Conservation (phyloP, 2,113 vertebrate genomes). For the Channa maculata region DNA sequence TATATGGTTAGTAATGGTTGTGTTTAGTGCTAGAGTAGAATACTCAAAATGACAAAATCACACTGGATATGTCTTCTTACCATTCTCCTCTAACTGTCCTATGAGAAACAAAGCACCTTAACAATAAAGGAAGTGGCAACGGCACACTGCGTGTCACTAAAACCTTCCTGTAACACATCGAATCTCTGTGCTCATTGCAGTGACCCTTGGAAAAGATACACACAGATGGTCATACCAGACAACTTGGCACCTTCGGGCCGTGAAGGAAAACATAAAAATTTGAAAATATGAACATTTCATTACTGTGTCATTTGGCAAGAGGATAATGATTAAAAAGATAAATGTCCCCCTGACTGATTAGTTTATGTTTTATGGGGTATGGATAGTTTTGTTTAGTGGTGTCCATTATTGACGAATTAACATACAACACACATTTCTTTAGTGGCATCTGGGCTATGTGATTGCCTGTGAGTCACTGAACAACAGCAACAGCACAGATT, state of each 20-base stretch:
- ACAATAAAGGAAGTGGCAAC: slow-evolving; percentile 22
- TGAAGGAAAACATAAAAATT: slow-evolving; percentile 32
- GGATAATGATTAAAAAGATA: slow-evolving; percentile 65
- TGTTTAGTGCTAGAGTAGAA: neutral
- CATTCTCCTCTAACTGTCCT: neutral
- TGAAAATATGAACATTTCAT: slow-evolving; percentile 57
- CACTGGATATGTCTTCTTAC: neutral
- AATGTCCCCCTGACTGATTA: slow-evolving; percentile 45
- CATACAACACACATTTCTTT: slow-evolving; percentile 36
- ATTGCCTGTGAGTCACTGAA: slow-evolving; percentile 54
- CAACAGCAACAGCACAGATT: slow-evolving; percentile 32
- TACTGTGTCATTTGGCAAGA: slow-evolving; percentile 66
- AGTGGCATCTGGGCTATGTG: slow-evolving; percentile 45
- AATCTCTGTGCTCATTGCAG: slow-evolving; percentile 26
- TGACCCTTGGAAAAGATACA: slow-evolving; percentile 55
- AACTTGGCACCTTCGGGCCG: slow-evolving; percentile 60
- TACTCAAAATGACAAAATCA: neutral
- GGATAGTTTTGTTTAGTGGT: slow-evolving; percentile 59
- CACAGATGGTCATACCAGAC: slow-evolving; percentile 68
- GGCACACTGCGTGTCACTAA: slow-evolving; percentile 20
- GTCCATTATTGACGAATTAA: slow-evolving; percentile 69
- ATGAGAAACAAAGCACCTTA: slow-evolving; percentile 5
- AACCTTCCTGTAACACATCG: slow-evolving; percentile 40
- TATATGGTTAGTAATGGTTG: no score
- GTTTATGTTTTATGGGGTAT: slow-evolving; percentile 68